phyloP scores from a whole-genome alignment of 2,888 invertebrate species.

The Acrobeloides nanus region DNA sequence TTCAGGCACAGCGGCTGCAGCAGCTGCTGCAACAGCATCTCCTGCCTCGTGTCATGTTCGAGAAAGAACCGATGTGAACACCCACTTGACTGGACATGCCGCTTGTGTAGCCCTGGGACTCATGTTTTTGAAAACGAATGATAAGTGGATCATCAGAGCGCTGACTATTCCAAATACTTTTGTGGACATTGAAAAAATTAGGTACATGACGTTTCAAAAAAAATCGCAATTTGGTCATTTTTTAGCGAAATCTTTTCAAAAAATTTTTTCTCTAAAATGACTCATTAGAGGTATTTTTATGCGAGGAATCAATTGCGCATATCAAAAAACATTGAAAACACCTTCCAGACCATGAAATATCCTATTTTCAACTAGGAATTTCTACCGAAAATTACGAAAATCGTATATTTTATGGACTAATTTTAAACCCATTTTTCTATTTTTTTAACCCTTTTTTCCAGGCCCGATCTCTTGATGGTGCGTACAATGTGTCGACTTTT shows the following conservation, averaged over 20 bases:
- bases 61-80: constrained; percentile 83
- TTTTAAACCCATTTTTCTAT: background rate
- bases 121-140: constrained; percentile 77
- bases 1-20: background rate
- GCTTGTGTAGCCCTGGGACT: constrained; percentile 88
- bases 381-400: too few species aligned
- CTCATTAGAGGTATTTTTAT: too few species aligned
- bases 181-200: constrained; percentile 77
- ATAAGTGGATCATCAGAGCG: constrained; percentile 75
- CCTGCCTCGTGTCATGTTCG: constrained; percentile 22
- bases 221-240: too few species aligned
- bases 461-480: constrained; percentile 34
- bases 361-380: too few species aligned
- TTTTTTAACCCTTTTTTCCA: background rate
- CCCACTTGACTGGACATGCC: constrained; percentile 90
- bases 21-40: too few species aligned
- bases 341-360: too few species aligned
- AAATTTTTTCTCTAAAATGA: too few species aligned
- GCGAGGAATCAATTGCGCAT: too few species aligned
- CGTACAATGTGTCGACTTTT: constrained; percentile 33
- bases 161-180: constrained; percentile 81
- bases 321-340: too few species aligned
- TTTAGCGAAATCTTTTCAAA: too few species aligned
- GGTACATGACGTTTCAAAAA: background rate
- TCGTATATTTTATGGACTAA: too few species aligned